phyloP scores from a whole-genome alignment of 2,113 vertebrate species.

The Oophaga pumilio region DNA sequence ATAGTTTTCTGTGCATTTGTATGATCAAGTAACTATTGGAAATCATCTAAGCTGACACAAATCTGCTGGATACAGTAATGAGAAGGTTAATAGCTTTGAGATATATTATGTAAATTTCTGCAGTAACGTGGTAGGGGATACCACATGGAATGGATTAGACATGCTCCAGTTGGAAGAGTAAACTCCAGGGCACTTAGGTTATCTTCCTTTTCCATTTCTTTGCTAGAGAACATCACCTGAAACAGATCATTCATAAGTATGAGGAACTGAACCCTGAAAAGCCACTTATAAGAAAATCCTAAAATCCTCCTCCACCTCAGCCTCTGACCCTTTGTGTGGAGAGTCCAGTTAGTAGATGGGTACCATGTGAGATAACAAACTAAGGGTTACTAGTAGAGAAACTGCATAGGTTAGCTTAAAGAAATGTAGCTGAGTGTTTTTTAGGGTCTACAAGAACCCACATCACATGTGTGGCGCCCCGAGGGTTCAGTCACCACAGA shows the following conservation, averaged over 20 bases:
- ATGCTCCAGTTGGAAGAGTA: conserved; percentile 44
- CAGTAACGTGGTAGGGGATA: background rate
- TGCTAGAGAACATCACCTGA: conserved; percentile 62
- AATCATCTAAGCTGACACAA: background rate
- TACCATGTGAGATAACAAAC: background rate
- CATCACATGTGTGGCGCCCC: too few relatives aligned
- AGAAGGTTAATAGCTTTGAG: background rate
- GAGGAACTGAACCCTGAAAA: conserved; percentile 66
- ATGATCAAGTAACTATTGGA: background rate
- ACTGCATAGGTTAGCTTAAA: background rate
- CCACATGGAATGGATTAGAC: conserved; percentile 31
- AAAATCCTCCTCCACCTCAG: conserved; percentile 55
- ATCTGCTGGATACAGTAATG: background rate
- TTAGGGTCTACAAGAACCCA: background rate
- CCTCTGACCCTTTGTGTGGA: conserved; percentile 69
- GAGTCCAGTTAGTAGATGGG: conserved; percentile 60
- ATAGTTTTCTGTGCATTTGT: background rate
- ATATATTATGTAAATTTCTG: conserved; percentile 31
- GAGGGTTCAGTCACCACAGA: too few relatives aligned
- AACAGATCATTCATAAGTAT: conserved; percentile 64
- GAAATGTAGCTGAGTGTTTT: background rate
- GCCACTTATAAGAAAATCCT: conserved; percentile 65
- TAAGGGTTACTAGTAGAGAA: background rate
- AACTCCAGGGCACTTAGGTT: conserved; percentile 39
- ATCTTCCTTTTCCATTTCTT: conserved; percentile 32